phyloP scores from a whole-genome alignment of 2,888 invertebrate genomes.

The Archips crataeganus region DNA sequence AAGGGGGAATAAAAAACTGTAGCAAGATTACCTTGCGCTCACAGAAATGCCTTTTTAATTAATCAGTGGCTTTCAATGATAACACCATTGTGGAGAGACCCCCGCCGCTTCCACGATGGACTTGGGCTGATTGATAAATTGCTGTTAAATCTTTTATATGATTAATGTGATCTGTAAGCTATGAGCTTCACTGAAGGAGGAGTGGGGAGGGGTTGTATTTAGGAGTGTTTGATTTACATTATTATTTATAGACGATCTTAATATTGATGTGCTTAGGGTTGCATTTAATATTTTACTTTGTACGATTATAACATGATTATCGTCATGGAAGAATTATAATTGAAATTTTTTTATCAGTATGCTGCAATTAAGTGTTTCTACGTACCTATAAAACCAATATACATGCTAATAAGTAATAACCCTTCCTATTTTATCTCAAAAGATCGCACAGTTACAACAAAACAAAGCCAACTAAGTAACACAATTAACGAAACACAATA shows the following conservation, averaged over 20 bases:
- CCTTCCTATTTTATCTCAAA: background rate
- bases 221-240: too few relatives aligned
- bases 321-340: too few relatives aligned
- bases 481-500: constrained; percentile 41
- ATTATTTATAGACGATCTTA: too few relatives aligned
- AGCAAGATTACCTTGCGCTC: constrained; percentile 64
- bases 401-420: background rate
- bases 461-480: constrained; percentile 19
- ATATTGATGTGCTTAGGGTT: too few relatives aligned
- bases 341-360: too few relatives aligned
- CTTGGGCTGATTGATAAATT: constrained; percentile 1
- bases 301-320: too few relatives aligned
- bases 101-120: constrained; percentile 22
- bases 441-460: constrained; percentile 19
- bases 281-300: too few relatives aligned
- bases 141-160: constrained; percentile 2
- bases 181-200: background rate
- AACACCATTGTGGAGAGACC: constrained; percentile 44
- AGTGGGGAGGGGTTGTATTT: too few relatives aligned
- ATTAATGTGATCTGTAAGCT: constrained; percentile 15
- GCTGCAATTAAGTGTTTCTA: too few relatives aligned
- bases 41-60: constrained; percentile 72
- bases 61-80: constrained; percentile 57
- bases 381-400: too few relatives aligned
- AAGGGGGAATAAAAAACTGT: constrained; percentile 63